phyloP scores from a whole-genome alignment of 2,113 vertebrate species.

The Amia ocellicauda region DNA sequence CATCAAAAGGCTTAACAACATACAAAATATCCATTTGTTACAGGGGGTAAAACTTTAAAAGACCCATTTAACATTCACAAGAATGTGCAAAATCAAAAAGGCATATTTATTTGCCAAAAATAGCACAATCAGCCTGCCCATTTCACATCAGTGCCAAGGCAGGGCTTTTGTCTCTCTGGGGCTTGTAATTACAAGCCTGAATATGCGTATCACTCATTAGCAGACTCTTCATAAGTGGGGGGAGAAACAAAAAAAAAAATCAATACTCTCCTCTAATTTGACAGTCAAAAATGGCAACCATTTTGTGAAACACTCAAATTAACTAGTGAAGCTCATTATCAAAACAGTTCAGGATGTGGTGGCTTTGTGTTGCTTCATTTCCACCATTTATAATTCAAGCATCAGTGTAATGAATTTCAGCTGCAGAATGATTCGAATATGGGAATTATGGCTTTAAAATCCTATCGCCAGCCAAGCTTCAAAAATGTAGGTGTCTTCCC shows the following conservation, averaged over 20 bases:
- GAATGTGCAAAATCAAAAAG: too few species aligned
- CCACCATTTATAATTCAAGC: slow-evolving; percentile 16
- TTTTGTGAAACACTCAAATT: slow-evolving; percentile 5
- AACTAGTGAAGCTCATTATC: slow-evolving; percentile 11
- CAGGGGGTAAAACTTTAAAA: not conserved
- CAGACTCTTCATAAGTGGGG: not conserved
- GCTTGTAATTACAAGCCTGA: not conserved
- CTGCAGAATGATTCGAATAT: not conserved
- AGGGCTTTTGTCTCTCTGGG: not conserved
- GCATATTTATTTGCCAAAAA: too few species aligned
- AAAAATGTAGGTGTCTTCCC: not conserved
- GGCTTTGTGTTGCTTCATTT: slow-evolving; percentile 18
- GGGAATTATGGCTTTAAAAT: slow-evolving; percentile 6
- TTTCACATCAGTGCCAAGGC: not conserved
- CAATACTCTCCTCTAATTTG: slow-evolving; percentile 9
- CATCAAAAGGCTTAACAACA: too few species aligned
- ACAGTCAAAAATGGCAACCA: slow-evolving; percentile 13
- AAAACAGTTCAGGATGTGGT: not conserved
- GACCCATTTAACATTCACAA: not conserved
- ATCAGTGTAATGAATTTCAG: slow-evolving; percentile 14
- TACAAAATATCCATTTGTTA: not conserved
- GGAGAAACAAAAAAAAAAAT: not conserved
- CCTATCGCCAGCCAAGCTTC: not conserved
- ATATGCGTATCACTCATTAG: not conserved
- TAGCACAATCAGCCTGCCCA: too few species aligned